These are phyloP conservation scores for Neogale vison DNA, from an alignment of 2,113 vertebrate genomes.

Conservation along the genomic window DNA sequence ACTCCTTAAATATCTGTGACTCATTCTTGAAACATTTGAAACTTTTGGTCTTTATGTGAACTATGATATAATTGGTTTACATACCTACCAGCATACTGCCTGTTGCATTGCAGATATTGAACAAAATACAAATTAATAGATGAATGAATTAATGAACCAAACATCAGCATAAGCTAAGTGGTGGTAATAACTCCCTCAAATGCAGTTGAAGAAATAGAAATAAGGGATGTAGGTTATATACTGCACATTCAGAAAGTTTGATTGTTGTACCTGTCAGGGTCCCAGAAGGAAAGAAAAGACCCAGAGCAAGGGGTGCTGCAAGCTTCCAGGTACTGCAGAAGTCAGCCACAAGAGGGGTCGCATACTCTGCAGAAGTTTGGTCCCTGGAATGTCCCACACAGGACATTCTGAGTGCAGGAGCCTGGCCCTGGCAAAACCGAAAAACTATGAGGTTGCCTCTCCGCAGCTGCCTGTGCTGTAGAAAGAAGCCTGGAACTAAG, in stretches of 20 bases:
- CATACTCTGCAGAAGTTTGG: no score
- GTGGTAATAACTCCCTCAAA: not conserved
- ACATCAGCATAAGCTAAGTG: not conserved
- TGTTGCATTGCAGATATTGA: not conserved
- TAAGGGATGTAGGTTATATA: not conserved
- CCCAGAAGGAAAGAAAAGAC: not conserved
- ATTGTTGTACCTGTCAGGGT: not conserved
- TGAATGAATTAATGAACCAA: not conserved
- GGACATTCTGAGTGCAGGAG: not conserved
- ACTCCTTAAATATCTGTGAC: not conserved
- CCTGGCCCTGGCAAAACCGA: not conserved
- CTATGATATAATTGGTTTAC: not conserved
- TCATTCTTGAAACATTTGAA: not conserved
- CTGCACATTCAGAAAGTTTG: not conserved
- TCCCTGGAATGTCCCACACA: not conserved
- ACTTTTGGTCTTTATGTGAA: not conserved
- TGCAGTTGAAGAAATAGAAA: not conserved
- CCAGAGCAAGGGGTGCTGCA: not conserved
- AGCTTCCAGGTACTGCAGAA: not conserved
- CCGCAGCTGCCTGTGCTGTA: not conserved
- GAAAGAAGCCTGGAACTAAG: not conserved
- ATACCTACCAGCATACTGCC: not conserved
- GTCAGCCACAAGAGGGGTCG: not conserved
- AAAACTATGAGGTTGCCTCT: rapidly evolving
- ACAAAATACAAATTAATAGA: not conserved